Evolutionary conservation across 35 echinoderm and acorn worm genomes (phyloP).

Genomic region (Heliocidaris erythrogramma): DNA sequence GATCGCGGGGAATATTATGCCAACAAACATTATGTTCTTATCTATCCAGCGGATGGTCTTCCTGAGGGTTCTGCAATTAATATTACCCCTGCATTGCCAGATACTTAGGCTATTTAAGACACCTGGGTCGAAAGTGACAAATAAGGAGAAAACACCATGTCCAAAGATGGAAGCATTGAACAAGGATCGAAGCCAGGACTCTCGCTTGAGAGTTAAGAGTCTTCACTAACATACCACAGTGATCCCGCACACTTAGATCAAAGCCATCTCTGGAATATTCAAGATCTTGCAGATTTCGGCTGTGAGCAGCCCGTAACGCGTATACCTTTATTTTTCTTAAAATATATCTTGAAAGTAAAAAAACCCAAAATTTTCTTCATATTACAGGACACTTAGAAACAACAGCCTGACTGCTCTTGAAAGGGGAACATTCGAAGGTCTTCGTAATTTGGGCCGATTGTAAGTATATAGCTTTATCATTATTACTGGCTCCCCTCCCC

Average conservation of each 20-base stretch:
- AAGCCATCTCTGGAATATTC: neutral
- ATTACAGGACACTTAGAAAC: neutral
- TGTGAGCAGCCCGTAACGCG: neutral
- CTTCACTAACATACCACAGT: neutral
- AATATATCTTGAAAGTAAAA: too few species aligned
- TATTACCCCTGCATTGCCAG: neutral
- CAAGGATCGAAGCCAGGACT: too few species aligned
- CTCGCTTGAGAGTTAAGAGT: too few species aligned
- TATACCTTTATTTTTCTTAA: neutral
- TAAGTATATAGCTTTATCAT: neutral
- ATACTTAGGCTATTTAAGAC: too few species aligned
- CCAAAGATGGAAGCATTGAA: neutral
- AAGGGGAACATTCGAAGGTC: neutral
- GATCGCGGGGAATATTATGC: too few species aligned
- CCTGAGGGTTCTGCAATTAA: too few species aligned
- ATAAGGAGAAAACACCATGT: neutral
- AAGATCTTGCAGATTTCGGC: neutral
- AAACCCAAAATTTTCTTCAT: neutral
- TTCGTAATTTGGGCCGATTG: neutral
- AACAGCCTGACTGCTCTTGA: neutral
- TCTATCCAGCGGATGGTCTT: too few species aligned
- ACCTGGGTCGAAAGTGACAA: too few species aligned
- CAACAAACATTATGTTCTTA: too few species aligned
- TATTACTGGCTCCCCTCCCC: too few species aligned
- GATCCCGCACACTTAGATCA: too few species aligned